Conservation (phyloP, 2,113 vertebrate genomes). For the Telmatochromis sp. region DNA sequence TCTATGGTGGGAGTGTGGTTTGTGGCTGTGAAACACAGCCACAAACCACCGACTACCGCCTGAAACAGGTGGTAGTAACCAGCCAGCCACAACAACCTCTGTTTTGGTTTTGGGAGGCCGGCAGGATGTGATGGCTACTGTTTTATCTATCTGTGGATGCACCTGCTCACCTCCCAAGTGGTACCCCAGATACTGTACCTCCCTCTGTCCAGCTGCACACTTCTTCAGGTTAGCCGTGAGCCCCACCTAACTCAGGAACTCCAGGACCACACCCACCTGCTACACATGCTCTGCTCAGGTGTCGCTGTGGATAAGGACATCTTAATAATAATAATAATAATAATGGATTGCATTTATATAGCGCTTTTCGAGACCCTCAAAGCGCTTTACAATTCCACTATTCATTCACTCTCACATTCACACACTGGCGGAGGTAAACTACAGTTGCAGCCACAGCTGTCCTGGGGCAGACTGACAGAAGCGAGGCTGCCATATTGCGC, state of each 20-base stretch:
- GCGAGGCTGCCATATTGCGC: accelerated
- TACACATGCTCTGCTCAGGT: neutral
- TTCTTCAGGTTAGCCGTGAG: accelerated
- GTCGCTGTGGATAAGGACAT: neutral
- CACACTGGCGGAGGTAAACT: accelerated
- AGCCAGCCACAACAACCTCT: neutral
- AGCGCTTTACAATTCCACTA: neutral
- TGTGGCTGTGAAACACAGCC: too few relatives aligned
- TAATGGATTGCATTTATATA: neutral
- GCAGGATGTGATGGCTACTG: neutral
- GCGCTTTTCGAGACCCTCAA: neutral
- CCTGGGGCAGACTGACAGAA: neutral
- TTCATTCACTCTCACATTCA: neutral
- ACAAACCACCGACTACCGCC: too few relatives aligned
- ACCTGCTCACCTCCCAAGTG: neutral
- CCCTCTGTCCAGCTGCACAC: neutral
- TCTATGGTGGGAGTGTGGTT: neutral
- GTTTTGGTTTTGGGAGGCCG: neutral
- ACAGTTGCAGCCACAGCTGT: neutral
- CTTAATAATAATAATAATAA: neutral
- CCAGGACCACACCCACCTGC: neutral
- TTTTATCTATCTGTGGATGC: neutral
- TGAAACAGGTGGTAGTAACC: neutral
- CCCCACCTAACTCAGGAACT: neutral
- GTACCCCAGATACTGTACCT: neutral